Conservation (phyloP, 2,888 invertebrate genomes). For the Acrocyrtus sp. region DNA sequence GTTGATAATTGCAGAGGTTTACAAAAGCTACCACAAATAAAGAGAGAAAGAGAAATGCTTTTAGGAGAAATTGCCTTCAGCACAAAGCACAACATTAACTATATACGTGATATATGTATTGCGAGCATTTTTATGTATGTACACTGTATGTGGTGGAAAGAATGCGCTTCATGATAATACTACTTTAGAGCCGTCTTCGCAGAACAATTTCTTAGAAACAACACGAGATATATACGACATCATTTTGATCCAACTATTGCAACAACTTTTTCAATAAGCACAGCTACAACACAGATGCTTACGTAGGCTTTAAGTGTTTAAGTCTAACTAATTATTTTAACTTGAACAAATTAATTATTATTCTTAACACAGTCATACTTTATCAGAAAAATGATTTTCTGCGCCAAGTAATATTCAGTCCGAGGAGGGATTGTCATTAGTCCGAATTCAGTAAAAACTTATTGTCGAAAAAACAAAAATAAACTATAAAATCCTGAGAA, state of each 20-base stretch:
- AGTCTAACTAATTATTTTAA: too few species aligned
- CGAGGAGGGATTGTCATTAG: conserved; percentile 22
- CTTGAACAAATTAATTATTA: too few species aligned
- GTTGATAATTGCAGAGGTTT: not conserved
- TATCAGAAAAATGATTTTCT: too few species aligned
- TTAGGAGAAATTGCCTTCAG: not conserved
- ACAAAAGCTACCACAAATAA: not conserved
- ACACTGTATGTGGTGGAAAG: not conserved
- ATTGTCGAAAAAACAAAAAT: not conserved
- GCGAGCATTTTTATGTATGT: not conserved
- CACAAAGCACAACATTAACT: not conserved
- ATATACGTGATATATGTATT: conserved; percentile 1
- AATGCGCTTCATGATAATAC: conserved; percentile 26
- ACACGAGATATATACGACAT: conserved; percentile 18
- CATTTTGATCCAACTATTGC: conserved; percentile 36
- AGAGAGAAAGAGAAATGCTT: not conserved
- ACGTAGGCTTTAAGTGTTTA: too few species aligned
- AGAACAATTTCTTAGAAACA: conserved; percentile 19
- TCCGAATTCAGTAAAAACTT: not conserved
- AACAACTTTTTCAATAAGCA: too few species aligned
- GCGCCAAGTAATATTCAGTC: too few species aligned
- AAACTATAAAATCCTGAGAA: conserved; percentile 2
- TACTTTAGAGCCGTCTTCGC: conserved; percentile 6
- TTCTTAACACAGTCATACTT: too few species aligned
- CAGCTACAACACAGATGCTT: too few species aligned